Conservation (phyloP, 2,113 vertebrate genomes). For the Alethe castanea region DNA sequence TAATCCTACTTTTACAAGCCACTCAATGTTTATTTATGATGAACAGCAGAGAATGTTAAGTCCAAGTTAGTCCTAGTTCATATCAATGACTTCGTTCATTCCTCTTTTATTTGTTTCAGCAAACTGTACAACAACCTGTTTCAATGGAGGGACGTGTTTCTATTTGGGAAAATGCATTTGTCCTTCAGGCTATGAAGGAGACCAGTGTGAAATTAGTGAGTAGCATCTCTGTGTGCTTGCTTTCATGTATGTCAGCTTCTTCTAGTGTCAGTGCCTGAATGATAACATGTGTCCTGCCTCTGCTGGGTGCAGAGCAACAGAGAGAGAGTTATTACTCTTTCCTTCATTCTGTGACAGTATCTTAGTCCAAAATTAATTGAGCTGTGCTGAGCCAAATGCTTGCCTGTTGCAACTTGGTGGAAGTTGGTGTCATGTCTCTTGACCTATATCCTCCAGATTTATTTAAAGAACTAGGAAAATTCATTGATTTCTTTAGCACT, state of each 20-base stretch:
- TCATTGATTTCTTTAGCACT: background rate
- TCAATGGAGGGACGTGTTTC: slow-evolving; percentile 88
- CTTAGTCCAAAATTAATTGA: background rate
- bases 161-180: slow-evolving; percentile 89
- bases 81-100: background rate
- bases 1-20: background rate
- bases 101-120: slow-evolving; percentile 67
- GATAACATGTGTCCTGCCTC: background rate
- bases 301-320: background rate
- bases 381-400: background rate
- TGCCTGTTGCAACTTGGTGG: background rate
- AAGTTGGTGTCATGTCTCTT: background rate
- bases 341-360: background rate
- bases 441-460: background rate
- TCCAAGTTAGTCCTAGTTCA: background rate
- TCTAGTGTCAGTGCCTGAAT: background rate
- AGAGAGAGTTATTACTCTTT: background rate
- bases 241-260: background rate
- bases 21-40: background rate
- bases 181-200: slow-evolving; percentile 82
- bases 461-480: background rate
- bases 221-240: background rate
- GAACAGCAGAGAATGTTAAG: background rate
- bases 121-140: slow-evolving; percentile 85
- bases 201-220: slow-evolving; percentile 87